Evolutionary conservation across 2,797 vertebrate genomes (phyloP).

Genomic region (Trematomus bernacchii): DNA sequence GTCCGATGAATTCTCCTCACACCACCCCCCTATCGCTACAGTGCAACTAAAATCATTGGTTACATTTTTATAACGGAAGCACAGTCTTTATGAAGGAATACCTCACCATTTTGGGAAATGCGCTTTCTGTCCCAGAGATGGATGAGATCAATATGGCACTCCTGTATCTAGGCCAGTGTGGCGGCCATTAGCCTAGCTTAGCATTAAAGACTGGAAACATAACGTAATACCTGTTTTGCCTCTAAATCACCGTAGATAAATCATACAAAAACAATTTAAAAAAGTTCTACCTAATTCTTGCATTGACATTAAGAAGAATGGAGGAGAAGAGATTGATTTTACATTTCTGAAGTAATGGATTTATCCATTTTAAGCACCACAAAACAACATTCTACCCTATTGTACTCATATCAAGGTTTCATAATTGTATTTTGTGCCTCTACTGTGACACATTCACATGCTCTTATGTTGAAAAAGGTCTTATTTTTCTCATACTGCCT

Average conservation of each 20-base stretch:
- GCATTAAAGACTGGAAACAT: background rate
- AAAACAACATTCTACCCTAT: too few species aligned
- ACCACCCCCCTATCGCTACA: constrained; percentile 31
- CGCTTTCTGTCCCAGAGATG: background rate
- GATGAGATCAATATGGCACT: background rate
- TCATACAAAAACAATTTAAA: too few species aligned
- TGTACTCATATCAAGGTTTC: too few species aligned
- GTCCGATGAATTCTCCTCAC: background rate
- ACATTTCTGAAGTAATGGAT: too few species aligned
- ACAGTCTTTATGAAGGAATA: constrained; percentile 15
- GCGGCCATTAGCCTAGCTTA: background rate
- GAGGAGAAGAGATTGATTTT: too few species aligned
- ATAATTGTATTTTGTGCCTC: too few species aligned
- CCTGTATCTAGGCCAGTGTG: background rate
- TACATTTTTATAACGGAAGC: constrained; percentile 32
- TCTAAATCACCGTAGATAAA: background rate
- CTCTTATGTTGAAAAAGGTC: too few species aligned
- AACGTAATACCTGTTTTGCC: background rate
- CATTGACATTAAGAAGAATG: too few species aligned
- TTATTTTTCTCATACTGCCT: too few species aligned
- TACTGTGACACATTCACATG: too few species aligned
- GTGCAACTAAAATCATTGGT: constrained; percentile 72
- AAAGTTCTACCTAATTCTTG: too few species aligned
- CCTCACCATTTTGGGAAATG: background rate
- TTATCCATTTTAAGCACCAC: too few species aligned